Conservation (phyloP, 2,797 vertebrate species). For the Thunnus albacares region DNA sequence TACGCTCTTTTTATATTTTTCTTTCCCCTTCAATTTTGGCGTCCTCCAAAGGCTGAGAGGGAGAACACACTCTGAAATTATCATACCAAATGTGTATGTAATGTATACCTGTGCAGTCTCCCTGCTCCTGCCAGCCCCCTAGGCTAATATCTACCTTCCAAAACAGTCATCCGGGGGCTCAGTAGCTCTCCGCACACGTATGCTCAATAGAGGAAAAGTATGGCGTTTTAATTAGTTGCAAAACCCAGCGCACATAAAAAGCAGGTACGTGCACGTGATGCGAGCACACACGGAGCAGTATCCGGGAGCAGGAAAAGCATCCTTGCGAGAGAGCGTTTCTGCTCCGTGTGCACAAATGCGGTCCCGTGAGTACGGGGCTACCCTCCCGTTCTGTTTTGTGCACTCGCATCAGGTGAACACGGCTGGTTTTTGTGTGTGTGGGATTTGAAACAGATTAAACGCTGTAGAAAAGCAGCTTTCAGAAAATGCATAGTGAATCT, state of each 20-base stretch:
- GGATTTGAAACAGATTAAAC: too few species aligned
- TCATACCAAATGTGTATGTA: conserved; percentile 60
- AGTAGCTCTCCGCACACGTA: background rate
- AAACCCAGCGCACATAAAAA: too few species aligned
- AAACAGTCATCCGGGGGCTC: conserved; percentile 25
- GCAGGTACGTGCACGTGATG: too few species aligned
- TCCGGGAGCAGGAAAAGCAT: too few species aligned
- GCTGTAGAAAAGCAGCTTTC: conserved; percentile 1
- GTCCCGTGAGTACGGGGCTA: too few species aligned
- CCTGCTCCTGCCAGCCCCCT: conserved; percentile 33
- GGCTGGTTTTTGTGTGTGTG: too few species aligned
- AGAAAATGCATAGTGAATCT: background rate
- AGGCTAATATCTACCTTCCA: conserved; percentile 37
- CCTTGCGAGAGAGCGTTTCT: too few species aligned
- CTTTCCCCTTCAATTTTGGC: conserved; percentile 34
- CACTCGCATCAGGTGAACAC: too few species aligned
- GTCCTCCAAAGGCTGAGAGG: conserved; percentile 19
- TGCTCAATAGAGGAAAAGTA: conserved; percentile 3
- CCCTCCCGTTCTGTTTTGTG: too few species aligned
- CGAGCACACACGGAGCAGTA: too few species aligned
- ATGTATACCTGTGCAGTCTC: conserved; percentile 48
- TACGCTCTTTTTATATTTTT: conserved; percentile 39
- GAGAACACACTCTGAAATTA: conserved; percentile 50
- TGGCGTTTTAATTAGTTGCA: too few species aligned
- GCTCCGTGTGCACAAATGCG: too few species aligned